Evolutionary conservation across 2,113 vertebrate species (phyloP), one percentile per base, ranked within the genome.

Genomic region (Zapus hudsonius): DNA sequence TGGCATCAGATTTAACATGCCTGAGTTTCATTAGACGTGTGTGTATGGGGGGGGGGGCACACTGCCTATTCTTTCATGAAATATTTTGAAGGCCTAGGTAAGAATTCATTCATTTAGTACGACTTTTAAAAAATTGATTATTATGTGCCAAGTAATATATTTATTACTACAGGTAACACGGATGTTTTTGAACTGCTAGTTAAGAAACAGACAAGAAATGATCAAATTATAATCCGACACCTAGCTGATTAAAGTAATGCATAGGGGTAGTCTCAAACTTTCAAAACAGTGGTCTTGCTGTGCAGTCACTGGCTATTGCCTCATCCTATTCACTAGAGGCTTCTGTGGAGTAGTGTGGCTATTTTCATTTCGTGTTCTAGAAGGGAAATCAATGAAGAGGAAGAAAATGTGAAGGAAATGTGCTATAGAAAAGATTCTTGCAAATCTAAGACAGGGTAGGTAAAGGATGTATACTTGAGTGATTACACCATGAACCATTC

Each of bases 381-480:
- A 89, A 86, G 16, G 83, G 22, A 87, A 89, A 36, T 69, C 23
- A 87, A 57, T 2, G 12, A 57, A 89, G 75, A 79, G 40, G 12
- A 82, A 90, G 91, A 22, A 90, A 38, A 20, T 31, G 7, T 73
- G 12, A 82, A 90, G 91, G 25, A 90, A 38, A 20, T 31, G 7
- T 73, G 36, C 12, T 88, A 6, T 38, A 73, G 67, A n/a, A 75
- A 74, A 31, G 19, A 94, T 36, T 7, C 55, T 79, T 79, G 69
- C 5, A 91, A 87, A 94, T 87, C 82, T 83, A 82, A 85, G 31
- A 12, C 57, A 79, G 78, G 27, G 64, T 75, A 55, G 84, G 93
- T 87, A 94, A n/a, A n/a, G n/a, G n/a, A n/a, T n/a, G n/a, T n/a
- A n/a, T n/a, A 91, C 64, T 55, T 93, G 79, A 70, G 59, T 83